Conservation (phyloP, 2,888 invertebrate genomes). For the Caenorhabditis afra region DNA sequence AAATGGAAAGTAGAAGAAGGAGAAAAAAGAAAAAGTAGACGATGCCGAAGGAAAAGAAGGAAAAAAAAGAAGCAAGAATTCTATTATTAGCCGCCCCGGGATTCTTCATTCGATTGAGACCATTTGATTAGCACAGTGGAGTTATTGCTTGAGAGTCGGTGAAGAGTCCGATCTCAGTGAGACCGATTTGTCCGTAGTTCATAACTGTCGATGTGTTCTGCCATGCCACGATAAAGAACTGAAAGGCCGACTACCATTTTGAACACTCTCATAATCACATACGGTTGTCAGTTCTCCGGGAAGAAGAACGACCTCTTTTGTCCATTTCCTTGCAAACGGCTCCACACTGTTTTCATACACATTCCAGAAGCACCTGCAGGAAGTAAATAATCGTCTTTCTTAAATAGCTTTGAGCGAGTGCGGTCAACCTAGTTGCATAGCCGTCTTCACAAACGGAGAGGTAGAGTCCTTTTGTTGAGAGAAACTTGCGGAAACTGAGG, state of each 20-base stretch:
- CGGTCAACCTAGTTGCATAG: conserved; percentile 53
- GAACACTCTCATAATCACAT: neutral
- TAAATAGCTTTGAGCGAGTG: conserved; percentile 1
- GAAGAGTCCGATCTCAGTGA: conserved; percentile 67
- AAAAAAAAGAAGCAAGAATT: conserved; percentile 8
- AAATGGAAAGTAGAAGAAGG: neutral
- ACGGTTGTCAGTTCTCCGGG: conserved; percentile 66
- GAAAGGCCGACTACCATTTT: conserved; percentile 4
- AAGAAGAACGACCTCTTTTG: conserved; percentile 65
- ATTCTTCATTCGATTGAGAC: conserved; percentile 10
- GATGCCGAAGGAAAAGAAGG: no score
- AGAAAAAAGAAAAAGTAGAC: neutral
- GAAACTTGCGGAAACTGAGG: conserved; percentile 69
- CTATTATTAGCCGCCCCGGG: conserved; percentile 9
- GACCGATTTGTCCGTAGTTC: conserved; percentile 70
- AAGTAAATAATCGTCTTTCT: conserved; percentile 3
- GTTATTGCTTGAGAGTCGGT: conserved; percentile 63
- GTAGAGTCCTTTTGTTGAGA: conserved; percentile 67
- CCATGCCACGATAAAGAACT: conserved; percentile 69
- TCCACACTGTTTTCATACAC: conserved; percentile 64
- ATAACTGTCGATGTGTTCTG: conserved; percentile 59
- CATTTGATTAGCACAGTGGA: conserved; percentile 59
- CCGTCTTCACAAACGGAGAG: conserved; percentile 67
- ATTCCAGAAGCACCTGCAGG: conserved; percentile 67
- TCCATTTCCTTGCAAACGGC: conserved; percentile 68